Evolutionary conservation across 92 coral and sea anemone genomes (phyloP).

Genomic region (Zoanthus sociatus): DNA sequence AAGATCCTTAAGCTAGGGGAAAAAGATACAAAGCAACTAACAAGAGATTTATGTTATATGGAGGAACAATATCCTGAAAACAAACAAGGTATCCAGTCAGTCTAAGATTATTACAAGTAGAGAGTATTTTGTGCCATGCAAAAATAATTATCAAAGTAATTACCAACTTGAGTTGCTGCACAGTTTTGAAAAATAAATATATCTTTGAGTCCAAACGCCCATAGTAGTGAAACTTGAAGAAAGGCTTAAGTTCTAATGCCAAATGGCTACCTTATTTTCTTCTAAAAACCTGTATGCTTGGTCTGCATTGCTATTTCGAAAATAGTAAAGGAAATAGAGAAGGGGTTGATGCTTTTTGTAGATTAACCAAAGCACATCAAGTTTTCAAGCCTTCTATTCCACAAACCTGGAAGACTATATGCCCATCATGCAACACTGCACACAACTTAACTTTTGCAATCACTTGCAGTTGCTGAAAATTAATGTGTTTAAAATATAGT

Average conservation of each 20-base stretch:
- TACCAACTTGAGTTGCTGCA: background rate
- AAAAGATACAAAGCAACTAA: background rate
- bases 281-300: background rate
- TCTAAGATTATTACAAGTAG: background rate
- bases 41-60: background rate
- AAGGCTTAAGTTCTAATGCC: background rate
- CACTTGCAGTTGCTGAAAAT: background rate
- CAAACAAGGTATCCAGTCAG: background rate
- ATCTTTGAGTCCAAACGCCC: background rate
- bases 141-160: background rate
- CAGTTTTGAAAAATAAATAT: background rate
- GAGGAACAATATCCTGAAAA: background rate
- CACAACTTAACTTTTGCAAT: background rate
- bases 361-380: background rate
- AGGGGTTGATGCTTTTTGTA: background rate
- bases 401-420: background rate
- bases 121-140: background rate
- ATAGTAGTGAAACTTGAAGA: background rate
- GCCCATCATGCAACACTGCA: background rate
- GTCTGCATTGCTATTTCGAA: background rate
- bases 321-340: background rate
- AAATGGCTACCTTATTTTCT: background rate
- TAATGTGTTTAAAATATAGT: background rate
- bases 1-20: slow-evolving; percentile 5
- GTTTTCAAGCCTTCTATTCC: background rate